Evolutionary conservation across 2,113 vertebrate species (phyloP), one percentile per base, ranked within the genome.

Genomic region (Lepidothrix coronata): DNA sequence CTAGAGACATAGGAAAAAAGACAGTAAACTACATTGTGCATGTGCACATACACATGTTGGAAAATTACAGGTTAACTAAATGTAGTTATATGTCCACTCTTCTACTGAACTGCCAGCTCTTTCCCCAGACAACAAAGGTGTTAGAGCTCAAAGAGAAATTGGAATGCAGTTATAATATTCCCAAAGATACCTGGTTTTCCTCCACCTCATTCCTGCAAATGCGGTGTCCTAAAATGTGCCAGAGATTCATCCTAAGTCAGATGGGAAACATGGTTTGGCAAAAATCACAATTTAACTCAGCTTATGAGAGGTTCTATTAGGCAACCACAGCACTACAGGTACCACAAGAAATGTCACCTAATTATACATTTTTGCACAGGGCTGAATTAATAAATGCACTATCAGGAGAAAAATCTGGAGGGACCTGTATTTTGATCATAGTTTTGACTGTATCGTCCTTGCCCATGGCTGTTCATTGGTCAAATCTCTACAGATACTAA

Each of bases 11-110:
- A 35, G 63, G 35, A 27, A 43, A 90, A 68, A 51, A 16, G 51
- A 24, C 35, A 52, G 31, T 21, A 49, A 78, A 54, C 14, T n/a
- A 63, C 52, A 59, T 5, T 3, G 12, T 46, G 39, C 52, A 23
- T 0, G 4, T 27, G 39, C 43, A 57, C 37, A 33, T 12, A 44
- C 15, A n/a, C 5, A 9, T 0, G 4, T 3, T 55, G 41, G 58
- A 58, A 68, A 82, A 51, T 11, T 8, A 52, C 24, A 61, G 28
- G 24, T 65, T 44, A 83, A 51, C 23, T 79, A 70, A 41, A 65
- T 9, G 15, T 3, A 58, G 48, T 39, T 85, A 5, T 43, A 41
- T 5, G 17, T 37, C 21, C 24, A n/a, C 39, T 62, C 17, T 33
- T 85, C 75, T 54, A 30, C 19, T 68, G 49, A 79, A 55, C 12